Percentiles rank a stretch among this genome's conserved stretches.
Conservation (phyloP, 2,888 invertebrate genomes). For the Thysanoteuthis rhombus region DNA sequence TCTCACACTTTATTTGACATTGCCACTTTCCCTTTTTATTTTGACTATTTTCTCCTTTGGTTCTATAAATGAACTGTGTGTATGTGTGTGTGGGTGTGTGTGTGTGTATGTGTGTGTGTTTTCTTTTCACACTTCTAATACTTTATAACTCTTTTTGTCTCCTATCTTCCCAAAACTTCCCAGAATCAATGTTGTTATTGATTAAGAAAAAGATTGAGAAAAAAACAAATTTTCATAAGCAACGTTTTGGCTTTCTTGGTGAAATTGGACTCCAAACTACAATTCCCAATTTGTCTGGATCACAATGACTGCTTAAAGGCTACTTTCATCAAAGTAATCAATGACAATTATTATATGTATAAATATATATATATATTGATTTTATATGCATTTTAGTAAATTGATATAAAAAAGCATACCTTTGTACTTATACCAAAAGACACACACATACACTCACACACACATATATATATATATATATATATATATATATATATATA, state of each 20-base stretch:
- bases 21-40: neutral
- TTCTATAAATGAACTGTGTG: neutral
- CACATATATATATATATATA: neutral
- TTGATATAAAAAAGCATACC: neutral
- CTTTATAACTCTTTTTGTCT: neutral
- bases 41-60: neutral
- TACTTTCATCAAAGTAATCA: neutral
- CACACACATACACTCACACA: neutral
- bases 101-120: neutral
- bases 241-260: neutral
- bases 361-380: neutral
- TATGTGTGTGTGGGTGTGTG: neutral
- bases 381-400: neutral
- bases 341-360: neutral
- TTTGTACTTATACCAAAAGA: neutral
- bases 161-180: neutral
- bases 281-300: neutral
- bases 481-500: too few species aligned
- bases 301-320: slow-evolving; percentile 12
- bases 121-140: neutral
- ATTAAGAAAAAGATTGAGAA: neutral
- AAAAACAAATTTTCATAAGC: neutral
- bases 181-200: neutral
- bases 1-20: neutral
- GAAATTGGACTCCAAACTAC: neutral